A percentile compares a stretch with the other conserved stretches of the same genome.
phyloP scores from a whole-genome alignment of 2,113 vertebrate genomes.

The Nerophis lumbriciformis region DNA sequence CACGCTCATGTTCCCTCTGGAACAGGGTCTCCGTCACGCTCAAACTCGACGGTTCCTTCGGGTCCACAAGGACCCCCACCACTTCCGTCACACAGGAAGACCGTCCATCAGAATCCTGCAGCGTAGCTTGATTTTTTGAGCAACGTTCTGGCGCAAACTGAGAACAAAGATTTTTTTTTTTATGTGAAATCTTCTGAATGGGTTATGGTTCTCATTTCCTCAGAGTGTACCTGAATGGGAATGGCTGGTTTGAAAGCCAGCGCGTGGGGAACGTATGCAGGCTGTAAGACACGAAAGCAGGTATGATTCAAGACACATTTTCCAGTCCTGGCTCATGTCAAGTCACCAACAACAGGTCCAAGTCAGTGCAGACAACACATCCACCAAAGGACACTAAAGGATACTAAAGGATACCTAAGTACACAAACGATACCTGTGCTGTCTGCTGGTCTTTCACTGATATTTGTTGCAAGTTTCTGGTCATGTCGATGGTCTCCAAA shows the following conservation, averaged over 20 bases:
- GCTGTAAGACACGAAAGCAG: constrained; percentile 69
- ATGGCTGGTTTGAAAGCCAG: constrained; percentile 86
- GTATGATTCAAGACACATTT: too few relatives aligned
- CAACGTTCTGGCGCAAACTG: constrained; percentile 22
- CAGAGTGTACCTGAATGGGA: constrained; percentile 79
- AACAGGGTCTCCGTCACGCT: constrained; percentile 62
- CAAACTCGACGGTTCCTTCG: constrained; percentile 57
- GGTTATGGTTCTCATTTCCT: too few relatives aligned
- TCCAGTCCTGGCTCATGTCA: too few relatives aligned
- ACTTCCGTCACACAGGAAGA: constrained; percentile 62
- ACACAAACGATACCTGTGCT: background rate
- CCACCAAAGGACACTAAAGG: background rate
- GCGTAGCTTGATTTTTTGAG: background rate
- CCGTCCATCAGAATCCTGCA: constrained; percentile 12
- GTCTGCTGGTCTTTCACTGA: constrained; percentile 38
- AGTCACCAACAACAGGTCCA: too few relatives aligned
- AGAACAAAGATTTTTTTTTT: background rate
- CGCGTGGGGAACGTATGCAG: constrained; percentile 86
- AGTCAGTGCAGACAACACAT: background rate
- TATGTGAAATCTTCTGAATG: background rate
- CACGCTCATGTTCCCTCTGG: constrained; percentile 67
- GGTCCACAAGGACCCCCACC: constrained; percentile 46
- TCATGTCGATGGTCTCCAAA: constrained; percentile 66
- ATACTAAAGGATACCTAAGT: background rate
- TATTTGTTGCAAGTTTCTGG: constrained; percentile 57